phyloP scores from a whole-genome alignment of 2,888 invertebrate species.

The Salticus scenicus region DNA sequence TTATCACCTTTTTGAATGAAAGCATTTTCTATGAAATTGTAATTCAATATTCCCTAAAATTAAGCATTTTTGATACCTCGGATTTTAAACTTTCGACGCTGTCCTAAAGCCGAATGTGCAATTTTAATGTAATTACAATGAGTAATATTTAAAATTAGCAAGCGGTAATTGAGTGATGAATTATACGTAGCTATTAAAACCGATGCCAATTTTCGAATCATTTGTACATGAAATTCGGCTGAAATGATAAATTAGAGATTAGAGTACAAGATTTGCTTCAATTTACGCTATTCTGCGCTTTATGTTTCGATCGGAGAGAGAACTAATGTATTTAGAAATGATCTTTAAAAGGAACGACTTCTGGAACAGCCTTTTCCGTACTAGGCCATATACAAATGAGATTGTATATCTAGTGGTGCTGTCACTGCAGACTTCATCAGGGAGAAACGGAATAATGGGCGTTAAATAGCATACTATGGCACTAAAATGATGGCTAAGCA shows the following conservation, averaged over 20 bases:
- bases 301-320: conserved; percentile 28
- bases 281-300: conserved; percentile 34
- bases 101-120: conserved; percentile 27
- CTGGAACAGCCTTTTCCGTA: conserved; percentile 9
- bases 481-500: background rate
- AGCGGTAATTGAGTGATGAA: conserved; percentile 58
- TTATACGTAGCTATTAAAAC: conserved; percentile 40
- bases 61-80: no score
- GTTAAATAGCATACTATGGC: background rate
- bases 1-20: no score
- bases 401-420: conserved; percentile 12
- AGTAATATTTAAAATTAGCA: conserved; percentile 38
- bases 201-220: conserved; percentile 31
- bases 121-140: conserved; percentile 54
- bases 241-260: conserved; percentile 44
- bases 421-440: conserved; percentile 11
- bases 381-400: background rate
- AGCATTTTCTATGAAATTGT: no score
- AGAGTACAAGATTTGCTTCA: conserved; percentile 35
- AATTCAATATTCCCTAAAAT: no score
- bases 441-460: conserved; percentile 2
- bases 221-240: conserved; percentile 40
- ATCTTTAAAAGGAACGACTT: conserved; percentile 14
- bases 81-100: background rate
- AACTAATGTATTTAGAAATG: conserved; percentile 25